phyloP scores from a whole-genome alignment of 1,140 invertebrate species.

The Nasonia vitripennis region DNA sequence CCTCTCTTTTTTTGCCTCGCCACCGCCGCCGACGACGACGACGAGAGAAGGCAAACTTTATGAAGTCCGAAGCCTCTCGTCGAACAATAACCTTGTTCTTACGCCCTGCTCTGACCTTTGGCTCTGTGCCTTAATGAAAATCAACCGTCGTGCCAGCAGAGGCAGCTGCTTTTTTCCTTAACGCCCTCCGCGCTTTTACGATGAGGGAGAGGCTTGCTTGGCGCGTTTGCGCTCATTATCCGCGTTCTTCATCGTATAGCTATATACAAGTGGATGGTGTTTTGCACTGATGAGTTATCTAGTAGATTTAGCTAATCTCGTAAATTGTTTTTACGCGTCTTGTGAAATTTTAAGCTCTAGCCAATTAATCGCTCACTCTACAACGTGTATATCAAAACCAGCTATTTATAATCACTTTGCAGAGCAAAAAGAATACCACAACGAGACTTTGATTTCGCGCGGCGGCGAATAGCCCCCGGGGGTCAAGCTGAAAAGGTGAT shows the following conservation, averaged over 20 bases:
- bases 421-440: background rate
- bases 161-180: background rate
- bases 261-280: background rate
- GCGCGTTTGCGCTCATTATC: background rate
- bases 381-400: no score
- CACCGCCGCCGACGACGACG: background rate
- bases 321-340: no score
- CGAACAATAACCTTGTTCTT: conserved; percentile 30
- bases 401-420: no score
- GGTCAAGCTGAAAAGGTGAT: conserved; percentile 18
- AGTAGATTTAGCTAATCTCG: no score
- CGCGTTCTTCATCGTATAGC: background rate
- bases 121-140: conserved; percentile 24
- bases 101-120: background rate
- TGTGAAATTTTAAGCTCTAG: no score
- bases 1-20: background rate
- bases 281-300: no score
- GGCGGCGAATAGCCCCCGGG: background rate
- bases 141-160: background rate
- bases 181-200: background rate
- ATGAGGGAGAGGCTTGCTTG: background rate
- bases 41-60: conserved; percentile 20
- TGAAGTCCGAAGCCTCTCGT: conserved; percentile 14
- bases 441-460: background rate
- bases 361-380: no score